Conservation (phyloP, 2,888 invertebrate species). For the Oithona nana region DNA sequence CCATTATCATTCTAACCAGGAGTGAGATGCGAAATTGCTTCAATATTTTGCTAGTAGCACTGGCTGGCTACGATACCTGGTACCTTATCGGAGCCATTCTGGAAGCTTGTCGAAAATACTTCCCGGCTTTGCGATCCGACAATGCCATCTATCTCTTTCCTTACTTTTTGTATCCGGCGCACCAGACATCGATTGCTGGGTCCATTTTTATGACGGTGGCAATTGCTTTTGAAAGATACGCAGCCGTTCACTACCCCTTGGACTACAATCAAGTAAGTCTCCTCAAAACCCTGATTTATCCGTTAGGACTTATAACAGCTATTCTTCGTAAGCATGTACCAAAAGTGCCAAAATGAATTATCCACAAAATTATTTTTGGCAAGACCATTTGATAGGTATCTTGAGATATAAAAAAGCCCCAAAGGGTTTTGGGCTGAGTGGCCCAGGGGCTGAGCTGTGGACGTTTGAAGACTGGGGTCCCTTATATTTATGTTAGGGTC, state of each 20-base stretch:
- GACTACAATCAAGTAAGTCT: slow-evolving; percentile 1
- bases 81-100: slow-evolving; percentile 12
- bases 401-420: no score
- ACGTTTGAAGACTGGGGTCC: no score
- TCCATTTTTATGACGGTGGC: slow-evolving; percentile 12
- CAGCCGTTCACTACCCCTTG: slow-evolving; percentile 5
- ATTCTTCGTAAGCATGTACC: no score
- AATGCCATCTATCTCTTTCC: background rate
- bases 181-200: background rate
- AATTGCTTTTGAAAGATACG: slow-evolving; percentile 2
- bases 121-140: background rate
- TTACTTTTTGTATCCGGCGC: slow-evolving; percentile 3
- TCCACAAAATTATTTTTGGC: no score
- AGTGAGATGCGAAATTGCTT: slow-evolving; percentile 3
- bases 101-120: slow-evolving; percentile 2
- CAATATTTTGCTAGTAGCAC: background rate
- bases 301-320: no score
- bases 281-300: no score
- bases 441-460: no score
- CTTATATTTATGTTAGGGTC: no score
- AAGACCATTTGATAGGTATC: no score
- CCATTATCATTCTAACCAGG: background rate
- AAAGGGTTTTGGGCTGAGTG: no score
- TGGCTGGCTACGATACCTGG: background rate
- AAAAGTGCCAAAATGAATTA: no score